These are phyloP conservation scores for Calameuta pallipes DNA, from an alignment of 2,888 invertebrate genomes.

Conservation along the genomic window DNA sequence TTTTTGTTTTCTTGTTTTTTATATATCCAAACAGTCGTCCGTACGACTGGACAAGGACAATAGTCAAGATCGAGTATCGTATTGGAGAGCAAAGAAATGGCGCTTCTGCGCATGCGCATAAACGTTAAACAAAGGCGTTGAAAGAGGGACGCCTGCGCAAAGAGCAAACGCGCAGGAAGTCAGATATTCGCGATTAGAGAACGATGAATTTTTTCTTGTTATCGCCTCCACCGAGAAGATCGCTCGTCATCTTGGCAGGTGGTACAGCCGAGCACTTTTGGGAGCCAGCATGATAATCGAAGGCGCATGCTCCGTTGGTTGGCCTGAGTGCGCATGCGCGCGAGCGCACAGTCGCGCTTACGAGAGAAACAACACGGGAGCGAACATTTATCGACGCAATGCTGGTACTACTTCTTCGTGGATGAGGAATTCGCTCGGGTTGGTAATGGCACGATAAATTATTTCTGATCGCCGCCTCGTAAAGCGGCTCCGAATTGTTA, in stretches of 20 bases:
- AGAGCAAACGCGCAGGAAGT: neutral
- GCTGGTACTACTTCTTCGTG: conserved; percentile 9
- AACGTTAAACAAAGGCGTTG: neutral
- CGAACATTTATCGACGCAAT: conserved; percentile 21
- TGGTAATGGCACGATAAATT: conserved; percentile 29
- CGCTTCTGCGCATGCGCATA: neutral
- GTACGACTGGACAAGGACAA: neutral
- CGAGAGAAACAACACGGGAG: conserved; percentile 5
- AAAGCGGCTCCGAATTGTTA: conserved; percentile 22
- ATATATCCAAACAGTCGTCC: neutral
- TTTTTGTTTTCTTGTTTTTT: too few species aligned
- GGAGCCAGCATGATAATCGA: neutral
- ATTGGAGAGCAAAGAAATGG: neutral
- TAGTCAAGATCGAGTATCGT: neutral
- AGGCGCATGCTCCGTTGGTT: neutral
- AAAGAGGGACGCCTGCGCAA: neutral
- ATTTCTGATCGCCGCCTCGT: conserved; percentile 28
- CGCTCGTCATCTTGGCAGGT: neutral
- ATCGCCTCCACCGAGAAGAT: neutral
- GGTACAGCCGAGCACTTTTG: neutral
- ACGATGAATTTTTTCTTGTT: neutral
- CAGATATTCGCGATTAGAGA: neutral
- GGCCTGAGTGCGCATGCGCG: conserved; percentile 25
- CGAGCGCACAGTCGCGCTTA: neutral
- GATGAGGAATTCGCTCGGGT: neutral